Evolutionary conservation across 1,140 invertebrate species (phyloP).

Genomic region (Aphaenogaster floridana): DNA sequence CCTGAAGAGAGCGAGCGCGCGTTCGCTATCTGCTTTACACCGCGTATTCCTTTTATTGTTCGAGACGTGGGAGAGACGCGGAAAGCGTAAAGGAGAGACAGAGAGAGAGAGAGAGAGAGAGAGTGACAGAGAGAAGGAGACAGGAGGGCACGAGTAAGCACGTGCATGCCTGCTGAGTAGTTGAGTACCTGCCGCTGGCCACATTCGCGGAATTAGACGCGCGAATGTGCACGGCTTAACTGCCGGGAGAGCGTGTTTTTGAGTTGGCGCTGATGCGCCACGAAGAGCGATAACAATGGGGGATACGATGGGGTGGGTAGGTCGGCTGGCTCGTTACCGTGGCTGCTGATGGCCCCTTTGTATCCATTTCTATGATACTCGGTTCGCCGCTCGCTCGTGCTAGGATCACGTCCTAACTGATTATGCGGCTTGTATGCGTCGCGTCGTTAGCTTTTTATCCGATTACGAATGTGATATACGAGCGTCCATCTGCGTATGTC

Average conservation of each 20-base stretch:
- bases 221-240: constrained; percentile 68
- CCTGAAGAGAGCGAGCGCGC: constrained; percentile 57
- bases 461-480: constrained; percentile 60
- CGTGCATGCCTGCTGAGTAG: constrained; percentile 65
- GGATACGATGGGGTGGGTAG: constrained; percentile 16
- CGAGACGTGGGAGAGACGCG: constrained; percentile 19
- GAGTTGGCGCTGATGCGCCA: constrained; percentile 59
- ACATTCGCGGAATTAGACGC: constrained; percentile 65
- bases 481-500: constrained; percentile 38
- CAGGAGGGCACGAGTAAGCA: constrained; percentile 47
- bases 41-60: constrained; percentile 64
- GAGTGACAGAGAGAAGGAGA: neutral
- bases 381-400: constrained; percentile 49
- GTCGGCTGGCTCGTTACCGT: constrained; percentile 45
- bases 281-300: constrained; percentile 62
- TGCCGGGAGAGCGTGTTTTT: constrained; percentile 60
- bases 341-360: constrained; percentile 60
- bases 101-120: neutral
- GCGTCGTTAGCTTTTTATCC: constrained; percentile 65
- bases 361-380: constrained; percentile 62
- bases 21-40: constrained; percentile 29
- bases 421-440: constrained; percentile 62
- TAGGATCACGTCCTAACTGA: constrained; percentile 59
- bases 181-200: constrained; percentile 50
- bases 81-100: neutral